Base-by-base conservation (phyloP, 2,888 invertebrate genomes). In the Tubulanus polymorphus region DNA sequence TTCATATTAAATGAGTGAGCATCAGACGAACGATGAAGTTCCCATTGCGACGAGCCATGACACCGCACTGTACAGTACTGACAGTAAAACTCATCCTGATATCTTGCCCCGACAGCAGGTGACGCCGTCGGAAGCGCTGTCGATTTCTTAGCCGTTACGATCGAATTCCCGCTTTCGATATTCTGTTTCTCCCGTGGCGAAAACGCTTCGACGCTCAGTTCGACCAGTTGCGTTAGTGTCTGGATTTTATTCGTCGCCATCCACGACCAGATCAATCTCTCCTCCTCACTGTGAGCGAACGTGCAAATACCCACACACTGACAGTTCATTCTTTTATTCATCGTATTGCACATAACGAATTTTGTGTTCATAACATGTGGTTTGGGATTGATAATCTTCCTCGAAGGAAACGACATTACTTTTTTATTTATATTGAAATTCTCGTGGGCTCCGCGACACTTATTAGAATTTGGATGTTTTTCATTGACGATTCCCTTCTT, bases 231-330 rank as follows among this genome's bases (percentile, higher is more conserved):
- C 3, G 64, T 66, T 45, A 69, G 48, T 15, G 58, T 63, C 67
- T 67, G 57, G 75, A 75, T 58, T n/a, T 66, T 69, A 63, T 74
- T 66, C 3, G 59, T 59, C 48, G 67, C 65, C 75, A 75, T 75
- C 69, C 70, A 77, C n/a, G 46, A 53, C 77, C 77, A 77, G 1
- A 72, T 64, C 10, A 72, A 68, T 28, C 69, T 56, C 51, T 77
- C 76, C 53, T 73, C 72, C 23, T 69, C 54, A 48, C 70, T 66
- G 61, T 77, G 77, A n/a, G 75, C 75, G 66, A 70, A 75, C 61
- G 69, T 66, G 61, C 75, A 76, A n/a, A n/a, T n/a, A n/a, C n/a
- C n/a, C n/a, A n/a, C n/a, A n/a, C n/a, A n/a, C n/a, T n/a, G n/a
- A n/a, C n/a, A n/a, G n/a, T n/a, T n/a, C n/a, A n/a, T n/a, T n/a